Evolutionary conservation across 1,140 invertebrate genomes (phyloP).

Genomic region (Trinorchestia longiramus): DNA sequence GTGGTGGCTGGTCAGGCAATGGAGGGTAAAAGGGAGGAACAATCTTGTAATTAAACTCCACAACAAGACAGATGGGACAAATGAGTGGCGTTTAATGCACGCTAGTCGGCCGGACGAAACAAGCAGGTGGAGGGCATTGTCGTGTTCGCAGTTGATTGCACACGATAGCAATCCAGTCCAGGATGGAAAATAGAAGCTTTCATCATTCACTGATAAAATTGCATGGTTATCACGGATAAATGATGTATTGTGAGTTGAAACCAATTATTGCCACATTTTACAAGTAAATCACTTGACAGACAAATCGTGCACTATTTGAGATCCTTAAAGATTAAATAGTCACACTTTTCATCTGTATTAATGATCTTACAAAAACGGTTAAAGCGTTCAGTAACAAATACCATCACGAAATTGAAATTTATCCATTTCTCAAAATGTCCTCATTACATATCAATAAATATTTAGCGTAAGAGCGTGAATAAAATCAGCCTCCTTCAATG

Average conservation of each 20-base stretch:
- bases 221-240: neutral
- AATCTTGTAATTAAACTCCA: conserved; percentile 43
- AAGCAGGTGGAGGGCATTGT: neutral
- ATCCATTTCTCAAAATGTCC: neutral
- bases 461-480: neutral
- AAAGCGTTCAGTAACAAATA: neutral
- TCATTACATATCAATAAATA: neutral
- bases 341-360: neutral
- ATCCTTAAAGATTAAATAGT: neutral
- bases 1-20: conserved; percentile 5
- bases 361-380: neutral
- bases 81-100: neutral
- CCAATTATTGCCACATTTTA: too few species aligned
- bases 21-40: neutral
- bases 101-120: neutral
- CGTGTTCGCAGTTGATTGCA: neutral
- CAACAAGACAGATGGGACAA: conserved; percentile 29
- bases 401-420: neutral
- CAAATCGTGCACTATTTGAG: neutral
- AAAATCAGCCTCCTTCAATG: neutral
- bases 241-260: too few species aligned
- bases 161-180: neutral
- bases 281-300: neutral
- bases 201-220: neutral
- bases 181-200: neutral